Evolutionary conservation across 2,113 vertebrate species (phyloP).

Genomic region (Anarhynchus alexandrinus): DNA sequence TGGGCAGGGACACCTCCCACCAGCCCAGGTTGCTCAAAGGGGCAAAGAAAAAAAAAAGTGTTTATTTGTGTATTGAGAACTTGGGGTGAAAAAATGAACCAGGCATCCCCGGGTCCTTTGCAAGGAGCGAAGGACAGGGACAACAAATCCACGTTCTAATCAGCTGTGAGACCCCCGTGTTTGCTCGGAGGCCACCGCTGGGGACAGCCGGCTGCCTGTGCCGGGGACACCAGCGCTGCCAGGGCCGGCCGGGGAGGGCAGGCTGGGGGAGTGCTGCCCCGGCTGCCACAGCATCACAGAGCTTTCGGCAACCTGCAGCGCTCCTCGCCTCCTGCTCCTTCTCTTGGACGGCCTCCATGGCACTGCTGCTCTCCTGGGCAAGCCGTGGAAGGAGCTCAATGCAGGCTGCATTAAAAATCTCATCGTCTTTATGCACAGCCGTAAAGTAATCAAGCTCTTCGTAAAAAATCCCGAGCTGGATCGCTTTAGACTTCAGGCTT

Average conservation of each 20-base stretch:
- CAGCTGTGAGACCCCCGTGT: background rate
- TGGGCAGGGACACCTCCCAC: too few relatives aligned
- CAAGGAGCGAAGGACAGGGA: background rate
- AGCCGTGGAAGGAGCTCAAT: background rate
- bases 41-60: background rate
- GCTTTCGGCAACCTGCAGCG: rapidly evolving
- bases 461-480: background rate
- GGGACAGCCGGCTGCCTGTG: rapidly evolving
- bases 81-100: background rate
- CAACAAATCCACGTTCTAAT: background rate
- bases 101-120: rapidly evolving
- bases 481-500: background rate
- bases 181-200: rapidly evolving
- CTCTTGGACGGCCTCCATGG: background rate
- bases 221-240: background rate
- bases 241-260: too few relatives aligned
- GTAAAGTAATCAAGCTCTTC: background rate
- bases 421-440: background rate
- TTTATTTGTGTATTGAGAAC: background rate
- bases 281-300: background rate
- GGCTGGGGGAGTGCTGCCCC: background rate
- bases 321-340: background rate
- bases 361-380: background rate
- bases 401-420: background rate
- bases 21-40: background rate